Evolutionary conservation across 2,113 vertebrate genomes (phyloP).

Genomic region (Coregonus clupeaformis): DNA sequence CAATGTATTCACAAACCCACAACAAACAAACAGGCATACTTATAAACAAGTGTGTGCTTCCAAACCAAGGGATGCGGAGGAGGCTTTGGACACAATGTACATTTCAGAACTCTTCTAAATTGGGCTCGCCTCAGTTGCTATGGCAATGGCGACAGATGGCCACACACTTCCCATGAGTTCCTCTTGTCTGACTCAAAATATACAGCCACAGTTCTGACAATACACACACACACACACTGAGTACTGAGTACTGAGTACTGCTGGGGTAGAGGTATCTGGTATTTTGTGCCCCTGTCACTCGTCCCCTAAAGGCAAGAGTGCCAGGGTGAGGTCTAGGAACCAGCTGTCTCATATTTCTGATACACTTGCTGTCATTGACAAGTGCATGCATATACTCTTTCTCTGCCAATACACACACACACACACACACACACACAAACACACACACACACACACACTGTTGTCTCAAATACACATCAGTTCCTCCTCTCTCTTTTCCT

Average conservation of each 20-base stretch:
- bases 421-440: no score
- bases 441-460: background rate
- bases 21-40: background rate
- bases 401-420: background rate
- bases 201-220: slow-evolving; percentile 8
- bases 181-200: background rate
- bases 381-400: background rate
- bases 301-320: no score
- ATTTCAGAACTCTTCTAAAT: slow-evolving; percentile 8
- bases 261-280: background rate
- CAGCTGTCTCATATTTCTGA: background rate
- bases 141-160: slow-evolving; percentile 23
- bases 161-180: background rate
- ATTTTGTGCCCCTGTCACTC: background rate
- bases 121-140: slow-evolving; percentile 19
- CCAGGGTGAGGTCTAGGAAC: background rate
- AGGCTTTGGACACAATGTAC: background rate
- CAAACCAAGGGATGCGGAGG: background rate
- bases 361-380: background rate
- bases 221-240: background rate
- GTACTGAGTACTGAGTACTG: background rate
- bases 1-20: slow-evolving; percentile 2
- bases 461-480: background rate
- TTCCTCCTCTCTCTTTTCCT: slow-evolving; percentile 1
- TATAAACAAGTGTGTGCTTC: background rate